Percentiles rank a stretch among this genome's conserved stretches.
These are phyloP conservation scores for Rattus rattus DNA, from an alignment of 2,113 vertebrate genomes.

Conservation along the genomic window DNA sequence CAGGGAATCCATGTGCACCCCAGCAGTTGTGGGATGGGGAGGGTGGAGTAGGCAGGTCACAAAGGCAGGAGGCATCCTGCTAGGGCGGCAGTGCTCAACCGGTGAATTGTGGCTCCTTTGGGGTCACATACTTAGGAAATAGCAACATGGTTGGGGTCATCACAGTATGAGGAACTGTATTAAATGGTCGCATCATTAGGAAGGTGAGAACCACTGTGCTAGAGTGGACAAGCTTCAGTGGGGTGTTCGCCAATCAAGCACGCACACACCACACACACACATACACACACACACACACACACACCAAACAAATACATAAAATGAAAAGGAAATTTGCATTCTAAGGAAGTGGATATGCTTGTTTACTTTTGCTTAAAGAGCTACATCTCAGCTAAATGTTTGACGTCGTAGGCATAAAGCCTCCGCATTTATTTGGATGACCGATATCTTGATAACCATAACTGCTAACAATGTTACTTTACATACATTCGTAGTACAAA, in stretches of 20 bases:
- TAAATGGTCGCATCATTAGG: background rate
- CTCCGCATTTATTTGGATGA: background rate
- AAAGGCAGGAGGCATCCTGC: background rate
- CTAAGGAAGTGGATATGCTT: background rate
- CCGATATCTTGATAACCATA: background rate
- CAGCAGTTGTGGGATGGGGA: too few species aligned
- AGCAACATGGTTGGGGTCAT: background rate
- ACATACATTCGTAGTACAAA: background rate
- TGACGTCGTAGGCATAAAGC: background rate
- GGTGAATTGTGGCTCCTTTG: too few species aligned
- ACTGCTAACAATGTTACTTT: background rate
- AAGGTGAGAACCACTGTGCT: background rate
- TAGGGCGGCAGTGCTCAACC: background rate
- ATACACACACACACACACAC: background rate
- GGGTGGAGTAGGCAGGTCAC: background rate
- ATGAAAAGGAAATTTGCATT: background rate
- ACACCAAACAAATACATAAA: background rate
- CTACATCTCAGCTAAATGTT: background rate
- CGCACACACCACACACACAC: too few species aligned
- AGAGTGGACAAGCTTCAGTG: background rate
- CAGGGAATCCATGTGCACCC: rapidly evolving
- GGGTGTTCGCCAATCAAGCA: background rate
- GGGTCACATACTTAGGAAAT: background rate
- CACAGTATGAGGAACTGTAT: background rate
- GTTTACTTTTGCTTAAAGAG: background rate